These are phyloP conservation scores for Pemphigus obesinymphae DNA, from an alignment of 1,140 invertebrate genomes.

Conservation along the genomic window DNA sequence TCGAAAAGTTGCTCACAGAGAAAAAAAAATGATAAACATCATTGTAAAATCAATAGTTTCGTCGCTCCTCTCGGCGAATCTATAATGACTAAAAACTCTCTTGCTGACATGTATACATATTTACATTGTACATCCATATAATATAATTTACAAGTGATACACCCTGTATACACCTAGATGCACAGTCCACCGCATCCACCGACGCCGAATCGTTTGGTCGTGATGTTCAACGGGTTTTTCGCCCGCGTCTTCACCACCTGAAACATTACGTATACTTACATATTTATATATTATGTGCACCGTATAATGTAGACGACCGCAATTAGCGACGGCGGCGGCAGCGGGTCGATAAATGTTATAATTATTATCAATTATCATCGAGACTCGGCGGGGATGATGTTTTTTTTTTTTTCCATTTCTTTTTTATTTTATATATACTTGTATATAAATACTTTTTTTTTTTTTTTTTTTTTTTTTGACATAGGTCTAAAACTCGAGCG, in stretches of 20 bases:
- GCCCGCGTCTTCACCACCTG: neutral
- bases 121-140: no score
- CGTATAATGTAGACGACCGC: neutral
- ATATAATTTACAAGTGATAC: no score
- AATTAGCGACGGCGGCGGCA: constrained; percentile 17
- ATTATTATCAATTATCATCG: constrained; percentile 41
- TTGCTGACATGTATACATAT: no score
- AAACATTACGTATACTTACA: neutral
- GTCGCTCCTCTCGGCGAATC: no score
- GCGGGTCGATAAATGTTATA: constrained; percentile 40
- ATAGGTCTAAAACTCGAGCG: constrained; percentile 25
- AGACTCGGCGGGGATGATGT: neutral
- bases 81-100: no score
- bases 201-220: neutral
- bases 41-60: no score
- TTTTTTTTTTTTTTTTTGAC: constrained; percentile 40
- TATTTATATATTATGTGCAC: no score
- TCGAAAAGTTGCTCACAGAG: no score
- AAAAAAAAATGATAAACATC: no score
- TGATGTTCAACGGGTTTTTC: neutral
- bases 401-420: constrained; percentile 7
- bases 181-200: neutral
- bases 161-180: no score
- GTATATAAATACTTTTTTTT: no score
- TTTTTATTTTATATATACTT: no score